Evolutionary conservation across 2,797 vertebrate species (phyloP).

Genomic region (Jordanella pulchra): DNA sequence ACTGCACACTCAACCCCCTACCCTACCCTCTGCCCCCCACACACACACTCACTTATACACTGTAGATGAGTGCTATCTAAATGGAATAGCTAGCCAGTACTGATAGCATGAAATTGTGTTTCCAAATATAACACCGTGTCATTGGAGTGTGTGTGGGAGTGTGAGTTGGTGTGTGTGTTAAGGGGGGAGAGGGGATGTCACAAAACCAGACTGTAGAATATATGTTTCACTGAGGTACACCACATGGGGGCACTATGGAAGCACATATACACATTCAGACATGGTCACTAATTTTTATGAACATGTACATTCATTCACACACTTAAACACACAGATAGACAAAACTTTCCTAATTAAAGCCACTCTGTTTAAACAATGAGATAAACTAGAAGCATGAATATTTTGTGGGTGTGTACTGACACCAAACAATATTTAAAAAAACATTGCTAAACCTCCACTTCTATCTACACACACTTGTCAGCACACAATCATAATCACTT

Average conservation of each 20-base stretch:
- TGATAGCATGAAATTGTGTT: slow-evolving; percentile 81
- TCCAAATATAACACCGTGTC: slow-evolving; percentile 80
- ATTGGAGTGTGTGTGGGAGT: slow-evolving; percentile 62
- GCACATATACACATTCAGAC: slow-evolving; percentile 34
- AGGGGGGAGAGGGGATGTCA: slow-evolving; percentile 17
- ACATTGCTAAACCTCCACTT: slow-evolving; percentile 19
- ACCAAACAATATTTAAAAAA: slow-evolving; percentile 51
- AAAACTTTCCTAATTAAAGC: slow-evolving; percentile 75
- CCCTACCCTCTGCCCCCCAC: not conserved
- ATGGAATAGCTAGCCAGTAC: slow-evolving; percentile 77
- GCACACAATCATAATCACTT: not conserved
- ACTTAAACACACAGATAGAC: slow-evolving; percentile 36
- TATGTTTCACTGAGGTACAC: slow-evolving; percentile 28
- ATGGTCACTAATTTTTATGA: slow-evolving; percentile 28
- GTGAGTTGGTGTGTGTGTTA: slow-evolving; percentile 18
- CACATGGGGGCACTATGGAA: slow-evolving; percentile 73
- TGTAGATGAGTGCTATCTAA: slow-evolving; percentile 71
- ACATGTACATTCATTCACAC: slow-evolving; percentile 13
- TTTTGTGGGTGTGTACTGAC: slow-evolving; percentile 59
- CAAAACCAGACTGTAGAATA: slow-evolving; percentile 42
- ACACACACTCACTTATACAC: slow-evolving; percentile 38
- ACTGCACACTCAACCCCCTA: not conserved
- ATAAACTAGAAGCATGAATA: slow-evolving; percentile 68
- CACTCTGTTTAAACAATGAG: slow-evolving; percentile 72
- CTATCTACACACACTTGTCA: not conserved